phyloP scores from a whole-genome alignment of 1,140 invertebrate genomes.

The Drosophila bocki region DNA sequence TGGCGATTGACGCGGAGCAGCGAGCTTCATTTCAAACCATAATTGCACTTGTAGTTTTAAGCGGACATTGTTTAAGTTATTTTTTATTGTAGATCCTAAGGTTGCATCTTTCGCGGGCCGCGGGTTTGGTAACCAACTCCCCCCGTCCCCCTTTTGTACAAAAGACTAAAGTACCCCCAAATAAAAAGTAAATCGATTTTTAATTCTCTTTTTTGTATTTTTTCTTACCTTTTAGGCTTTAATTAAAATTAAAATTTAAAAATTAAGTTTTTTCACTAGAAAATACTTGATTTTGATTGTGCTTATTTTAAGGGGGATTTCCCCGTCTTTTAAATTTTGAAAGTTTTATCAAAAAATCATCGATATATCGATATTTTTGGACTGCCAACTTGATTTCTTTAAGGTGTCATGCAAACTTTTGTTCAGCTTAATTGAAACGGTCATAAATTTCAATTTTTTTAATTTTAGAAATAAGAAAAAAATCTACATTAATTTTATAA shows the following conservation, averaged over 20 bases:
- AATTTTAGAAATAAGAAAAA: too few relatives aligned
- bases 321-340: not conserved
- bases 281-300: not conserved
- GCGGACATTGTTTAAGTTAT: constrained; percentile 58
- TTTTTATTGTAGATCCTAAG: constrained; percentile 32
- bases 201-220: too few relatives aligned
- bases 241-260: too few relatives aligned
- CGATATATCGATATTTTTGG: not conserved
- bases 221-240: too few relatives aligned
- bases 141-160: constrained; percentile 52
- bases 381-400: too few relatives aligned
- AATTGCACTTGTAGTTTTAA: constrained; percentile 51
- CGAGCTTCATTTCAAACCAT: constrained; percentile 16
- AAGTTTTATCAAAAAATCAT: not conserved
- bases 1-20: constrained; percentile 49
- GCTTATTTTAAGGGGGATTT: not conserved
- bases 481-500: too few relatives aligned
- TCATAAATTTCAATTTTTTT: not conserved
- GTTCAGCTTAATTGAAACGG: too few relatives aligned
- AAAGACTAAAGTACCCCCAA: constrained; percentile 57
- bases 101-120: constrained; percentile 23
- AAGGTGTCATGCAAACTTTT: not conserved
- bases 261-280: too few relatives aligned
- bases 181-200: constrained; percentile 45
- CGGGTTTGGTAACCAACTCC: constrained; percentile 52